Evolutionary conservation across 2,888 invertebrate species (phyloP), one percentile per base, ranked within the genome.

Genomic region (Zhengitettix transpicula): DNA sequence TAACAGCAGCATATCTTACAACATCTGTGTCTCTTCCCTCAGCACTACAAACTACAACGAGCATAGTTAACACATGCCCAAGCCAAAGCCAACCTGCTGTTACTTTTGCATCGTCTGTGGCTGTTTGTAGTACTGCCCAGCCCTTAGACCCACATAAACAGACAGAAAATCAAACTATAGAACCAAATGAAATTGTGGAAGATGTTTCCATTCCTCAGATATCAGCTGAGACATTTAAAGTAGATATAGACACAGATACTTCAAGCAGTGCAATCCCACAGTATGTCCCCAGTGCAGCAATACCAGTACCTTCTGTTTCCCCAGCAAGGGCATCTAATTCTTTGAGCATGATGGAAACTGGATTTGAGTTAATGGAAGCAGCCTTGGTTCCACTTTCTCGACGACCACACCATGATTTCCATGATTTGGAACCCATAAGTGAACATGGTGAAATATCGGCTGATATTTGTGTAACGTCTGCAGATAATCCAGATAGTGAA

Each of bases 391-490:
- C 60, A 17, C 40, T 58, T 0, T 41, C 55, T 9, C 54, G 61
- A n/a, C 40, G 61, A 15, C 55, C 61, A 8, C 42, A 42, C 16
- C 61, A 58, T 42, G 61, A 61, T 9, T 61, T 62, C 42, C 60
- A 58, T 40, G 62, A 62, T 44, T 52, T 62, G 53, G 62, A 60
- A 17, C 58, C 61, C 10, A 63, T 61, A 40, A 59, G 59, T 44
- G 63, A 63, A 53, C 61, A 61, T 44, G 55, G 62, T 12, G 62
- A 62, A 44, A 53, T 40, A 42, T 17, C 15, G 11, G 56, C 57
- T 10, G 57, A 58, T 12, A 62, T 7, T 28, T 28, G 28, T 28
- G 28, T 28, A 28, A 28, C 28, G 7, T 28, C 28, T 28, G 7
- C 28, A 28, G 28, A 28, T 28, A 28, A 28, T 28, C 28, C 28